Evolutionary conservation across 2,888 invertebrate genomes (phyloP), one percentile per base, ranked within the genome.

Genomic region (Idaea biselata): DNA sequence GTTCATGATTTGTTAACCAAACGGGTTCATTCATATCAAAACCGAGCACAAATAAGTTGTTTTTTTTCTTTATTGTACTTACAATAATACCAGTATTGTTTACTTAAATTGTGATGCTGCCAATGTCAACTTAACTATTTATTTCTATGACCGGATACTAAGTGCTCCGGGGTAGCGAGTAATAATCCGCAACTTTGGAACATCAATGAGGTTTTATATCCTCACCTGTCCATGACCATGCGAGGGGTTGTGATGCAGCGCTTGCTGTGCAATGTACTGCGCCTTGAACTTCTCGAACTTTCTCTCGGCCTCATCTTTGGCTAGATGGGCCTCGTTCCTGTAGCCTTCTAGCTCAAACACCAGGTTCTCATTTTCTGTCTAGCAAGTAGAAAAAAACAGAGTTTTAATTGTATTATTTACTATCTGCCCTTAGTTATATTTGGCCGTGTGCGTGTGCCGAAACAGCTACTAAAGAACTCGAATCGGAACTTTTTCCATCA

Each of bases 331-430:
- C 91, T 98, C 98, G 84, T 98, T 98, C 86, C 97, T 97, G 82
- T 97, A 97, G 0, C 97, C 98, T 83, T 98, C 98, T 76, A 98
- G 88, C 85, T 97, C 97, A 82, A 96, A 97, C 58, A 96, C 94
- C 62, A 98, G 88, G 68, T 95, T 96, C 74, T 98, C 97, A 80
- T 98, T 97, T 81, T 98, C 98, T 67, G 96, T 95, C 94, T 96
- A 71, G 14, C 73, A 75, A 44, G 53, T 16, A 53, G 53, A 16
- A 53, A 53, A 53, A n/a, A 2, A 55, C n/a, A 8, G n/a, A 53
- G 53, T 53, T n/a, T 55, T 17, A 55, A 55, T n/a, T n/a, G n/a
- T n/a, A n/a, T n/a, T n/a, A n/a, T n/a, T n/a, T n/a, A n/a, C n/a
- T n/a, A n/a, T n/a, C n/a, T n/a, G n/a, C n/a, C n/a, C n/a, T n/a